Base-by-base conservation (phyloP, 2,797 vertebrate species). In the Clarias platycephalus region DNA sequence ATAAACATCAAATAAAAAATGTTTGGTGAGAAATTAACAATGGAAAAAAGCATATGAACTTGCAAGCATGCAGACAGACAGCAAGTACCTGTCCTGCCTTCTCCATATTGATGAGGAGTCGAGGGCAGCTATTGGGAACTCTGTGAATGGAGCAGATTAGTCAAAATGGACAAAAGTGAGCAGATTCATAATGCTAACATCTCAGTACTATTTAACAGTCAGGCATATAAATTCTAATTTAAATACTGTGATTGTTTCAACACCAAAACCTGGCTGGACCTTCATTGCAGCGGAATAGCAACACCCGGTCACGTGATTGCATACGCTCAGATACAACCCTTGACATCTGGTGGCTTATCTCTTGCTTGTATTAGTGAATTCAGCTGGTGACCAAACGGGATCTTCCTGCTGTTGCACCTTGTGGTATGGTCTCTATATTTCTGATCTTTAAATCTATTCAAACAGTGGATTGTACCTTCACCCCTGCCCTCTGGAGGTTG, bases 31-130 rank as follows among this genome's bases (percentile, higher is more conserved):
- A 64, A 80, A 49, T 34, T 44, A 34, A 15, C 71, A 64, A 55
- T 22, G 22, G 12, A 8, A 55, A 55, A 18, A 10, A 31, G 53
- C 1, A 31, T 10, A 9, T 40, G 34, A 79, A 18, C 18, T 58
- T 44, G n/a, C 20, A 49, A n/a, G 13, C 16, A 57, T 22, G 3
- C 55, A 22, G 8, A 15, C 37, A 22, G 8, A 20, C 37, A 55
- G 4, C 24, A 18, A 92, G 92, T 80, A 97, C 97, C 95, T 97
- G 93, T 71, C 96, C 96, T 0, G 96, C 92, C 90, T 96, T 97
- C 90, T 98, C 97, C 94, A 97, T 97, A 91, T 98, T 98, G 87
- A 98, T 97, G 79, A 97, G 95, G 80, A 98, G 93, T 63, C 97
- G 94, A 0, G 97, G 97, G 37, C 96, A 96, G 77, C 93, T 94